These are phyloP conservation scores for Drosophila prosaltans DNA, from an alignment of 1,140 invertebrate species.

Conservation along the genomic window DNA sequence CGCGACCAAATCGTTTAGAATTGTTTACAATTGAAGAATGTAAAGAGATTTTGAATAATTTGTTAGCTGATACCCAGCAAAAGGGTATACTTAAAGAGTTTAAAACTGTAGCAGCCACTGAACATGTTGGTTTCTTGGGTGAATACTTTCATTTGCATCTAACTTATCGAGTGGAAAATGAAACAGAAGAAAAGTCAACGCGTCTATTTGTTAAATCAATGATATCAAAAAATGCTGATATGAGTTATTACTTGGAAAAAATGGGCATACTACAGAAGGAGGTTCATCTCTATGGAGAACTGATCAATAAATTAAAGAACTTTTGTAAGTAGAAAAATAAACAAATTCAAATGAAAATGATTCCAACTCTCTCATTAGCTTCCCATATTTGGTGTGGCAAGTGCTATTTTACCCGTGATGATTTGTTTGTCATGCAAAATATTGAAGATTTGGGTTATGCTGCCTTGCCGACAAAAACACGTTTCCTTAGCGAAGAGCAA, in stretches of 20 bases:
- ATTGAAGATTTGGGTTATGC: constrained; percentile 73
- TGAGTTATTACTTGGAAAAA: constrained; percentile 55
- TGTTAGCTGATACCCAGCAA: constrained; percentile 48
- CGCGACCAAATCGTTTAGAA: constrained; percentile 51
- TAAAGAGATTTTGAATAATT: constrained; percentile 52
- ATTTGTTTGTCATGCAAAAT: constrained; percentile 83
- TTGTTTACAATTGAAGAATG: constrained; percentile 61
- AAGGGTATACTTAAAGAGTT: constrained; percentile 43
- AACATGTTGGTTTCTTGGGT: constrained; percentile 64
- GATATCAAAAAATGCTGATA: constrained; percentile 60
- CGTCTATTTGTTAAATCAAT: constrained; percentile 74
- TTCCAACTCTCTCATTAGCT: constrained; percentile 29
- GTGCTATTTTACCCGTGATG: constrained; percentile 76
- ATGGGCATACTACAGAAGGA: constrained; percentile 61
- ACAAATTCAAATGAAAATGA: background rate
- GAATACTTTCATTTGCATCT: constrained; percentile 72
- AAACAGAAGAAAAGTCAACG: constrained; percentile 16
- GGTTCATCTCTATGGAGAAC: constrained; percentile 46
- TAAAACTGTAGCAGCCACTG: constrained; percentile 61
- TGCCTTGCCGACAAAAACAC: constrained; percentile 34
- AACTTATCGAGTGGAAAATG: constrained; percentile 45
- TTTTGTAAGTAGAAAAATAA: constrained; percentile 53
- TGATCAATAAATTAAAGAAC: constrained; percentile 63
- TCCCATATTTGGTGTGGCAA: constrained; percentile 74
- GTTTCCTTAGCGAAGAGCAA: constrained; percentile 64